A percentile compares a stretch with the other conserved stretches of the same genome.
Evolutionary conservation across 2,888 invertebrate species (phyloP).

Genomic region (Leucophora obtusa): DNA sequence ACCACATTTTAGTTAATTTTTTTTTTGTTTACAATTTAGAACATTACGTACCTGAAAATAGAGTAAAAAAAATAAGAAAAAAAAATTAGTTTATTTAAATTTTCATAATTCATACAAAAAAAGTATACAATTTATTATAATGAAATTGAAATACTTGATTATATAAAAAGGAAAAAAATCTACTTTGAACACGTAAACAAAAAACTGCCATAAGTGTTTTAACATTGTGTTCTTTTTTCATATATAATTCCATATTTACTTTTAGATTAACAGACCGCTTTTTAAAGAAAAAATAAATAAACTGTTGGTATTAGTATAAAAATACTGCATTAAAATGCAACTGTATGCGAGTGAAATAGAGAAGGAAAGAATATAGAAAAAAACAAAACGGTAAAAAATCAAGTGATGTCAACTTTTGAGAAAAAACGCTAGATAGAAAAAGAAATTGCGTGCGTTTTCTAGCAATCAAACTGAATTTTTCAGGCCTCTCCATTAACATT

Average conservation of each 20-base stretch:
- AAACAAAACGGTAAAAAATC: not conserved
- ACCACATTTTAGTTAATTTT: constrained; percentile 1
- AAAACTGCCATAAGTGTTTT: constrained; percentile 18
- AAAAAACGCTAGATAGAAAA: not conserved
- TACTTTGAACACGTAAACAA: constrained; percentile 35
- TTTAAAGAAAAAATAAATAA: not conserved
- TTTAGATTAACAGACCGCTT: not conserved
- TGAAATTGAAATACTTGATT: constrained; percentile 15
- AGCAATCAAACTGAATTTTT: no score
- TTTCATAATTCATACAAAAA: constrained; percentile 20
- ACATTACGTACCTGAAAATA: constrained; percentile 55
- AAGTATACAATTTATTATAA: constrained; percentile 10
- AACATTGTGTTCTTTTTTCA: constrained; percentile 34
- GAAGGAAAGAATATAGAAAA: constrained; percentile 1
- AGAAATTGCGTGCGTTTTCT: no score
- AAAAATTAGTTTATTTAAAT: constrained; percentile 28
- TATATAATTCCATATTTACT: constrained; percentile 15
- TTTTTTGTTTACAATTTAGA: not conserved
- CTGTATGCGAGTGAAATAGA: not conserved
- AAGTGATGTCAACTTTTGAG: no score
- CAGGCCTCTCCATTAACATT: no score
- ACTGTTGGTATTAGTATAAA: not conserved
- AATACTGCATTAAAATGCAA: constrained; percentile 13
- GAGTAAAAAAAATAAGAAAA: constrained; percentile 23
- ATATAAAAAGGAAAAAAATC: not conserved